Base-by-base conservation (phyloP, 2,888 invertebrate species). In the Dicyrtomina minuta region DNA sequence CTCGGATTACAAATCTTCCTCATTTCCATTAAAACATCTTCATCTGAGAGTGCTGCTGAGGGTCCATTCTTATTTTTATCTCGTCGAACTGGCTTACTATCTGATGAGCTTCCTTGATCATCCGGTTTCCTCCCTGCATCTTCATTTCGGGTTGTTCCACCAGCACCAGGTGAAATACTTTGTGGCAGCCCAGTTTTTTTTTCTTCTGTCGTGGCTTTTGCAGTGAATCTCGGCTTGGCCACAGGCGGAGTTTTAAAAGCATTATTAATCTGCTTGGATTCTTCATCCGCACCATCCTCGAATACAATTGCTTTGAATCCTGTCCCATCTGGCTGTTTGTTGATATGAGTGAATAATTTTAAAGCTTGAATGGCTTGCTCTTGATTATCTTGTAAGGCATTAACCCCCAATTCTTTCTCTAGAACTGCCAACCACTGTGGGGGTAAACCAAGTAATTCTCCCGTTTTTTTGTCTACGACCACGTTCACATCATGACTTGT, bases 401-500 rank as follows among this genome's bases (percentile, higher is more conserved):
- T 56, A 39, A 13, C 13, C n/a, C 92, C 90, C 75, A 96, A 91
- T 81, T 93, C 91, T 17, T 89, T 87, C 79, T 91, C 88, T 77
- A 96, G 85, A 65, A 92, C 85, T 60, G 89, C 84, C 69, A 89
- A 83, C 94, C 94, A 94, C 33, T 92, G 87, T 41, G 88, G 86
- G 0, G 96, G 96, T 55, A 96, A 84, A 15, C n/a, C n/a, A n/a
- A n/a, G n/a, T n/a, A n/a, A 83, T 81, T 89, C 87, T 0, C 95
- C 94, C 0, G 93, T 92, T 77, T 88, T 85, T 10, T 87, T 86
- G 81, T 95, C 91, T 79, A 89, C 90, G 76, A 89, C 90, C 26
- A 96, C 94, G 82, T 96, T 94, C 79, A 94, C 89, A 79, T 91
- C 87, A 79, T 92, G 91, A 74, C 89, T 88, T 20, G 95, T 92